Evolutionary conservation across 23 tunicate genomes (phyloP).

Genomic region (Halocynthia aurantium): DNA sequence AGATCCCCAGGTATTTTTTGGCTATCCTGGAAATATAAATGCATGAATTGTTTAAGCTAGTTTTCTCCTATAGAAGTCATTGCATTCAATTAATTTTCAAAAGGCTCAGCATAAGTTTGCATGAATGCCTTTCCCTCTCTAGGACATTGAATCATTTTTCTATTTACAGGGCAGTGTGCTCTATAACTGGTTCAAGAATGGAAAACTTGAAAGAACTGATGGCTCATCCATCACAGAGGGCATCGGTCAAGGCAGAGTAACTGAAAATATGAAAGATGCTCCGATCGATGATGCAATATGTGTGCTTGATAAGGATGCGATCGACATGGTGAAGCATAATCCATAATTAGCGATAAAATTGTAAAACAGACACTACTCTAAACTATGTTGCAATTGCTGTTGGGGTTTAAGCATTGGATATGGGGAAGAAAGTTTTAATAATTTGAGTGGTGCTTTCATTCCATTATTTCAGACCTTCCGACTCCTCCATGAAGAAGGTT

Average conservation of each 20-base stretch:
- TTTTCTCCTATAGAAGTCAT: background rate
- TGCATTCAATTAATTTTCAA: background rate
- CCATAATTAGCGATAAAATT: background rate
- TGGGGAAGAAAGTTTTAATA: too few relatives aligned
- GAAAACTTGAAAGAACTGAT: slow-evolving; percentile 73
- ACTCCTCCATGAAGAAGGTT: slow-evolving; percentile 90
- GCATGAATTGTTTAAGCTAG: background rate
- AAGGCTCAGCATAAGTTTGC: background rate
- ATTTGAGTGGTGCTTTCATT: too few relatives aligned
- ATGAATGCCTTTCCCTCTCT: too few relatives aligned
- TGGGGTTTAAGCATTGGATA: too few relatives aligned
- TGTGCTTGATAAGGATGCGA: slow-evolving; percentile 81
- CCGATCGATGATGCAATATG: slow-evolving; percentile 94
- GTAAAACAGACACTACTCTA: too few relatives aligned
- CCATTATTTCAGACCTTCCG: slow-evolving; percentile 65
- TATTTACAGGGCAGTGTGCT: slow-evolving; percentile 74
- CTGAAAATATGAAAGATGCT: slow-evolving; percentile 88
- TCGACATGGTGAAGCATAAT: slow-evolving; percentile 54
- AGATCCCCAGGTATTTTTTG: slow-evolving; percentile 76
- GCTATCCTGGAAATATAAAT: background rate
- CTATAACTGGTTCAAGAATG: slow-evolving; percentile 77
- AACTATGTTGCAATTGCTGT: too few relatives aligned
- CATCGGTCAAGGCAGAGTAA: slow-evolving; percentile 94
- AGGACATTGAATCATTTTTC: too few relatives aligned
- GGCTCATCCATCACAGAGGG: slow-evolving; percentile 93